phyloP scores from a whole-genome alignment of 2,113 vertebrate species.

The Aphyosemion australe region DNA sequence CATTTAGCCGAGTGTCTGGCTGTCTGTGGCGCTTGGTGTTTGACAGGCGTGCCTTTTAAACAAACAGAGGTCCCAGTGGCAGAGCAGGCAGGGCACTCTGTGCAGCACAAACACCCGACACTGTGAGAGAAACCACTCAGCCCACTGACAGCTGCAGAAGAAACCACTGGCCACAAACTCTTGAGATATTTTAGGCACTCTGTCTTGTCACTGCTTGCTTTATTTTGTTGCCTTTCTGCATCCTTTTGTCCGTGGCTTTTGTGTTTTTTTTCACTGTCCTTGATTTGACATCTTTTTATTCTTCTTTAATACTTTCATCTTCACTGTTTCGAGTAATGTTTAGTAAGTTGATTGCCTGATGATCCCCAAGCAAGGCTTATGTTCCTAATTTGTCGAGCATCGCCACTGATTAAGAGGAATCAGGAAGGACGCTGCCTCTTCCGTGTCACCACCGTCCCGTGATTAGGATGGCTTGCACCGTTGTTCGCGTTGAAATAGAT shows the following conservation, averaged over 20 bases:
- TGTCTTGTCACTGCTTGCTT: slow-evolving; percentile 45
- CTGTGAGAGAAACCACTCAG: slow-evolving; percentile 77
- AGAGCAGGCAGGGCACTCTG: slow-evolving; percentile 69
- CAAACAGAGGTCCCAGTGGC: slow-evolving; percentile 81
- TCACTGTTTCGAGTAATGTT: too few species aligned
- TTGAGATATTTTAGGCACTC: slow-evolving; percentile 46
- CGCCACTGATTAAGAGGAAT: slow-evolving; percentile 57
- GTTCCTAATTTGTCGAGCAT: slow-evolving; percentile 62
- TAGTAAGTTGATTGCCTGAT: slow-evolving; percentile 36
- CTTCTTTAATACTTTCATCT: slow-evolving; percentile 19
- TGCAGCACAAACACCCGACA: slow-evolving; percentile 67
- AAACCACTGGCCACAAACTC: slow-evolving; percentile 65
- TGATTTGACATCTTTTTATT: slow-evolving; percentile 26
- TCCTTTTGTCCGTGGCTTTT: background rate
- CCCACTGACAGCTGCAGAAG: slow-evolving; percentile 74
- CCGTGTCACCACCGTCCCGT: slow-evolving; percentile 26
- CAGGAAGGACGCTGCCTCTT: slow-evolving; percentile 41
- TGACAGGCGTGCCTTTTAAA: slow-evolving; percentile 83
- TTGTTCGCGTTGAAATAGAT: slow-evolving; percentile 63
- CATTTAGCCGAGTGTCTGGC: slow-evolving; percentile 74
- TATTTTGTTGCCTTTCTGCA: slow-evolving; percentile 1
- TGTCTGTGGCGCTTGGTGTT: slow-evolving; percentile 75
- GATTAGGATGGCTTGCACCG: slow-evolving; percentile 64
- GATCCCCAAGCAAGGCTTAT: slow-evolving; percentile 52
- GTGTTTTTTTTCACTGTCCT: background rate